phyloP scores from a whole-genome alignment of 1,140 invertebrate species.

The Diachasmimorpha longicaudata region DNA sequence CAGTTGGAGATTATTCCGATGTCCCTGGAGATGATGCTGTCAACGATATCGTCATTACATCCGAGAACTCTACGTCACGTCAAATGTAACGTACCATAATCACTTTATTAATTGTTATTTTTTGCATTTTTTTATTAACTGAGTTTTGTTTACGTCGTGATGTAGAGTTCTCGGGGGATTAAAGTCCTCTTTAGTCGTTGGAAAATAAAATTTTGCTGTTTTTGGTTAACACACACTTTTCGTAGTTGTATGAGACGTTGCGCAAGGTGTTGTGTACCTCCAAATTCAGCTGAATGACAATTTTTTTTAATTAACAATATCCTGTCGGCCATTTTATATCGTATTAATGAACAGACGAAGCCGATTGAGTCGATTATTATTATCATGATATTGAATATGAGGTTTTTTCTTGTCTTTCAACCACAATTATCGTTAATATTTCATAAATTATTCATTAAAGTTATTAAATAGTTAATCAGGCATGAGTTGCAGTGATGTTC shows the following conservation, averaged over 20 bases:
- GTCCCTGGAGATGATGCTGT: neutral
- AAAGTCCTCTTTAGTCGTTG: constrained; percentile 40
- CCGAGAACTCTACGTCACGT: constrained; percentile 22
- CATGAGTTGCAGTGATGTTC: constrained; percentile 32
- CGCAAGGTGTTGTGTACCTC: constrained; percentile 17
- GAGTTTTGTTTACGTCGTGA: neutral
- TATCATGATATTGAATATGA: neutral
- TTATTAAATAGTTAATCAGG: constrained; percentile 29
- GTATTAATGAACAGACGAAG: no score
- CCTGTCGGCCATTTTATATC: neutral
- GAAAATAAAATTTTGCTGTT: constrained; percentile 28
- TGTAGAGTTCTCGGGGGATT: neutral
- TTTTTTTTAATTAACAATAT: no score
- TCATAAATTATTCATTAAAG: neutral
- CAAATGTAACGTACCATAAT: constrained; percentile 14
- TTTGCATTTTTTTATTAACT: constrained; percentile 2
- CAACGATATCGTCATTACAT: neutral
- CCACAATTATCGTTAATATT: constrained; percentile 1
- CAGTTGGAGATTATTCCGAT: neutral
- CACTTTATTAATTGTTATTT: constrained; percentile 5
- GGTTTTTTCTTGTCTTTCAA: neutral
- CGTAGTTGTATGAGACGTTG: constrained; percentile 35
- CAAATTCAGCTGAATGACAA: neutral
- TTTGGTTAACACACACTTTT: constrained; percentile 14
- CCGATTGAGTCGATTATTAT: neutral